A percentile compares a stretch with the other conserved stretches of the same genome.
Evolutionary conservation across 2,113 vertebrate genomes (phyloP).

Genomic region (Puffinus mauretanicus): DNA sequence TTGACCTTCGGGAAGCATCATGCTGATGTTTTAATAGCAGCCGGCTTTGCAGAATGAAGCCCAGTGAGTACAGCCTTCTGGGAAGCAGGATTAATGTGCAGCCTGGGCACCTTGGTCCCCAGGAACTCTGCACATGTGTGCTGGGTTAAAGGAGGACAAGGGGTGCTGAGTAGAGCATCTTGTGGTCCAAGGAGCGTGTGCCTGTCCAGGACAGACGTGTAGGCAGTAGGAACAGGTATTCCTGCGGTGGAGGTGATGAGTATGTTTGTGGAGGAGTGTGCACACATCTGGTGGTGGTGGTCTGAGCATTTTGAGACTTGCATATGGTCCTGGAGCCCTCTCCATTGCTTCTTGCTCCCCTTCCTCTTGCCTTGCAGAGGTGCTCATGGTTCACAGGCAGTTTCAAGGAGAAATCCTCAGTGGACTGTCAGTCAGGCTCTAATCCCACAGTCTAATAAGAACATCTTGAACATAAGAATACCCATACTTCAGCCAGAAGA

Average conservation of each 20-base stretch:
- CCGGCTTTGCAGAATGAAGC: conserved; percentile 37
- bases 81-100: conserved; percentile 19
- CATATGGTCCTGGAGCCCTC: not conserved
- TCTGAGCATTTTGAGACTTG: not conserved
- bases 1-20: conserved; percentile 72
- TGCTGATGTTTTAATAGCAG: conserved; percentile 76
- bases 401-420: not conserved
- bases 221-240: not conserved
- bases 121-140: not conserved
- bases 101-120: not conserved
- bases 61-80: not conserved
- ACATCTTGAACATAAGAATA: not conserved
- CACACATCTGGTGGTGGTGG: not conserved
- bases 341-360: not conserved
- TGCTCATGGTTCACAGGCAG: not conserved
- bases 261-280: not conserved
- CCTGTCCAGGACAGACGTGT: not conserved
- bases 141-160: not conserved
- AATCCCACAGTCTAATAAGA: not conserved
- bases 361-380: not conserved
- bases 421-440: not conserved
- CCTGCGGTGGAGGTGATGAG: not conserved
- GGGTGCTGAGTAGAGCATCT: not conserved
- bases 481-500: not conserved
- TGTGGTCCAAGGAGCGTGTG: not conserved